Base-by-base conservation (phyloP, 2,888 invertebrate species). In the Microplitis manilae region DNA sequence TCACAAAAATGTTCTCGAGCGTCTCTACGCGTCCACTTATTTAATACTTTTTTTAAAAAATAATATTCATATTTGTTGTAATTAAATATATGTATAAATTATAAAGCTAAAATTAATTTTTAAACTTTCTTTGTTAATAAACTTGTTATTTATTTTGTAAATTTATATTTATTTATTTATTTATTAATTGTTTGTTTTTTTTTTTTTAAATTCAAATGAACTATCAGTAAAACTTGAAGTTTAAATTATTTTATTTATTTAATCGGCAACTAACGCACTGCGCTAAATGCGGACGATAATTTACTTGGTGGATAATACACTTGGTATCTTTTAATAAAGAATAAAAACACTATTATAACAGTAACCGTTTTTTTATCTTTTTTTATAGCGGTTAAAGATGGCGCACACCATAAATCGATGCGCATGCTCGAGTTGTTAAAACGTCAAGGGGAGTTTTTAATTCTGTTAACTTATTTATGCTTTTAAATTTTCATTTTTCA, bases 221-320 rank as follows among this genome's bases (percentile, higher is more conserved):
- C 2, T 50, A 9, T 50, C 1, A 30, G 30, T 30, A 30, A 4
- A 30, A 30, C 69, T 76, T 60, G 2, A n/a, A 6, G 1, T 13
- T 60, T 38, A 38, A 50, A 13, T 50, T 50, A 50, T 50, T 50
- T 50, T 8, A 13, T 50, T 50, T 13, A 59, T 62, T 62, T 5
- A 13, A 39, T 78, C 78, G 76, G 80, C 82, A 86, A 87, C 84
- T 82, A 85, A 87, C 87, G 87, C 87, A 86, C 88, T 86, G 88
- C 88, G 86, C 87, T 85, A 84, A 85, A 85, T 86, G 86, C 86
- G 78, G 77, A 79, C 71, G 75, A 80, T 79, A 79, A 80, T 76
- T 80, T 71, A 83, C 83, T 85, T 84, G 83, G 78, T 83, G 80
- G 82, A 84, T 30, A 20, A 30, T 83, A 80, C 84, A 84, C 84